Percentiles rank a stretch among this genome's conserved stretches.
Evolutionary conservation across 2,113 vertebrate genomes (phyloP).

Genomic region (Corvus hawaiiensis): DNA sequence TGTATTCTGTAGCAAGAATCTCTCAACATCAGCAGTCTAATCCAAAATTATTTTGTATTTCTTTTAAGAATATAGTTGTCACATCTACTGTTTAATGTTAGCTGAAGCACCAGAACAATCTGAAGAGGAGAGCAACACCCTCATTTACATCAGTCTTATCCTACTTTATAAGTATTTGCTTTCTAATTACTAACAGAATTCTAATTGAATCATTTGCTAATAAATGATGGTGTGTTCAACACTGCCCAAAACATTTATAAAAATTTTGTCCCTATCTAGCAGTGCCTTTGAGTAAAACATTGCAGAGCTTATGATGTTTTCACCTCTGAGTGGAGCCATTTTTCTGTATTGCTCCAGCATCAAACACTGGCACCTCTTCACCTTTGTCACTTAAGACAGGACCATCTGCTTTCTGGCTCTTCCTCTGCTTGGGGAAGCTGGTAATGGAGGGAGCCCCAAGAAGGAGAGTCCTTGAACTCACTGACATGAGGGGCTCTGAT

Average conservation of each 20-base stretch:
- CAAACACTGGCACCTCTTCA: neutral
- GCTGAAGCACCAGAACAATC: neutral
- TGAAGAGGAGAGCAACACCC: neutral
- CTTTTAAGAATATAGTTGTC: neutral
- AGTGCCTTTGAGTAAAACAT: neutral
- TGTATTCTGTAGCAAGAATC: neutral
- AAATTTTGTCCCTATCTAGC: neutral
- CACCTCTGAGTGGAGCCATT: neutral
- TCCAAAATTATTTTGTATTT: neutral
- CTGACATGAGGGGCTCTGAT: neutral
- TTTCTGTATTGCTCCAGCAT: neutral
- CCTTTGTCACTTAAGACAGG: neutral
- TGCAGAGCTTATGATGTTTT: neutral
- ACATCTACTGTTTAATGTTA: neutral
- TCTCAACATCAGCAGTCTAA: neutral
- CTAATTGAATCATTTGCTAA: neutral
- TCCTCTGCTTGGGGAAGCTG: neutral
- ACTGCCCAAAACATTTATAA: neutral
- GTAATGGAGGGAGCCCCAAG: neutral
- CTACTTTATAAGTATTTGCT: neutral
- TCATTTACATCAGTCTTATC: neutral
- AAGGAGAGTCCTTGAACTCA: neutral
- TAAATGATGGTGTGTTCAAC: neutral
- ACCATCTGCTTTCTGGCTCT: neutral
- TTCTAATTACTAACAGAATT: neutral